A percentile compares a stretch with the other conserved stretches of the same genome.
phyloP scores from a whole-genome alignment of 35 echinoderm and acorn worm species.

The Lytechinus variegatus region DNA sequence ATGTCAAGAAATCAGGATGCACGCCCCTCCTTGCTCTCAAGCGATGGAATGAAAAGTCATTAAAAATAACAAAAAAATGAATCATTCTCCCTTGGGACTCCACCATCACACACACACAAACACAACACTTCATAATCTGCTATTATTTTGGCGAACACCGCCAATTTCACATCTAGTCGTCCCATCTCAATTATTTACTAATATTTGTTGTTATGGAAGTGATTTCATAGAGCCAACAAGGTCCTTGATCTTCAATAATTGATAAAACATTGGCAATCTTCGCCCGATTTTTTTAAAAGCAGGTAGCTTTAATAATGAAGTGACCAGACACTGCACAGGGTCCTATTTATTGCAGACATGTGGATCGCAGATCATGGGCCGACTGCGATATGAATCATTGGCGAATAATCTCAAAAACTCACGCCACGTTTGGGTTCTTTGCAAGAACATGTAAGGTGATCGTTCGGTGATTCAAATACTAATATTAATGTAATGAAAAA shows the following conservation, averaged over 20 bases:
- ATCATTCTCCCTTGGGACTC: background rate
- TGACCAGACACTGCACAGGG: background rate
- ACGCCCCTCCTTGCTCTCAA: too few relatives aligned
- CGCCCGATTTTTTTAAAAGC: background rate
- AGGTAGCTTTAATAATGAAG: background rate
- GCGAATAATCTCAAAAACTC: conserved; percentile 11
- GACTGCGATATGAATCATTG: background rate
- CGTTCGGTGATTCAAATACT: background rate
- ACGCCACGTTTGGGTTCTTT: background rate
- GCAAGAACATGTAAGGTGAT: background rate
- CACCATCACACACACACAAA: background rate
- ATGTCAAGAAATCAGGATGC: too few relatives aligned
- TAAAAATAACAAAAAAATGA: background rate
- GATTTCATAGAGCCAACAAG: background rate
- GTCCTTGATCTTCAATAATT: background rate
- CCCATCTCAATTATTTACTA: background rate
- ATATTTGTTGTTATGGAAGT: background rate
- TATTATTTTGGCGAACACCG: background rate
- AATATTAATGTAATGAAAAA: background rate
- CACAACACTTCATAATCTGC: background rate
- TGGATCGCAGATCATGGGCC: background rate
- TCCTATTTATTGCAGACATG: background rate
- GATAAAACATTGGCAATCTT: background rate
- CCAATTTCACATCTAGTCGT: background rate
- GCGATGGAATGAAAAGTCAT: background rate